Percentiles rank a stretch among this genome's conserved stretches.
phyloP scores from a whole-genome alignment of 2,113 vertebrate species.

The Psilopogon haemacephalus region DNA sequence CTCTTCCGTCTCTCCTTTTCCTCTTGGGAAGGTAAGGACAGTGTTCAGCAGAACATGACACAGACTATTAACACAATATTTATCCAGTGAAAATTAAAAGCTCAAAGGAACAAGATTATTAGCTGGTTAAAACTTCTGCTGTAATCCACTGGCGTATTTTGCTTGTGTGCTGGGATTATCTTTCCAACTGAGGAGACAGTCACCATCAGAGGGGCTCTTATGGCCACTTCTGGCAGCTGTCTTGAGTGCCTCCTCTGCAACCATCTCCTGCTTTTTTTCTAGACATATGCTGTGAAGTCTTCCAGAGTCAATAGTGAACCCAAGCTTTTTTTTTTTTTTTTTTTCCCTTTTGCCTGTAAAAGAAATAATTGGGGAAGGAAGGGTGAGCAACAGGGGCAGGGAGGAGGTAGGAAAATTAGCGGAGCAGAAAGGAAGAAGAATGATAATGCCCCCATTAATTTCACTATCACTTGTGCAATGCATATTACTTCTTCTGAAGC shows the following conservation, averaged over 20 bases:
- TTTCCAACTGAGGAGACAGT: background rate
- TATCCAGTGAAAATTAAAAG: background rate
- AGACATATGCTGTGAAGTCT: conserved; percentile 83
- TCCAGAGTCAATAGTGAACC: conserved; percentile 77
- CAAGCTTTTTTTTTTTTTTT: conserved; percentile 82
- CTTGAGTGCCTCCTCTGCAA: conserved; percentile 74
- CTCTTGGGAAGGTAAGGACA: background rate
- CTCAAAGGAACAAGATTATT: background rate
- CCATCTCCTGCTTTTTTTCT: conserved; percentile 81
- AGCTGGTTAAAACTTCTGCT: background rate
- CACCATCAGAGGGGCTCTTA: conserved; percentile 63
- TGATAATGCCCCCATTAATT: conserved; percentile 43
- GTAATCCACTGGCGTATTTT: fast-evolving
- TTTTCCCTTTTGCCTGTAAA: conserved; percentile 78
- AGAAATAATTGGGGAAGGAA: conserved; percentile 15
- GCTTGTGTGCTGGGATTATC: background rate
- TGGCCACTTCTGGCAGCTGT: conserved; percentile 75
- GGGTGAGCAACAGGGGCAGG: conserved; percentile 23
- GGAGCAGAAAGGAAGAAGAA: background rate
- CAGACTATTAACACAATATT: background rate
- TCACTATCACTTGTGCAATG: conserved; percentile 50
- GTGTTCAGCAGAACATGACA: background rate
- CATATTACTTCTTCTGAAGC: conserved; percentile 38
- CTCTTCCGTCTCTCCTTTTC: background rate
- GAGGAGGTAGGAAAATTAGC: conserved; percentile 26